Evolutionary conservation across 2,113 vertebrate genomes (phyloP), one percentile per base, ranked within the genome.

Genomic region (Hystrix cristata): DNA sequence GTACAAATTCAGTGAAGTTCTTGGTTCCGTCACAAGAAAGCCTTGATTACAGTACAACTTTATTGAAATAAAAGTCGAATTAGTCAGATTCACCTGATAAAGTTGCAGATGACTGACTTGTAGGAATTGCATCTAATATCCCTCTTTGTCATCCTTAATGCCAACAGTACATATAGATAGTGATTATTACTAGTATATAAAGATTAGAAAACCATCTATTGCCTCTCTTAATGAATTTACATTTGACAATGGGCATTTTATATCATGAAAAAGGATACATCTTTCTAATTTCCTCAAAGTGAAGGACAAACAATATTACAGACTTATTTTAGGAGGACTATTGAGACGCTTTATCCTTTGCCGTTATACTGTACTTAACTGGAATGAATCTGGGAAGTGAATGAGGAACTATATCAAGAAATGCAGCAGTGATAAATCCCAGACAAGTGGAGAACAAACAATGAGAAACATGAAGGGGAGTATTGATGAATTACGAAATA

Each of bases 221-320:
- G 5, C 53, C 21, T 97, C 48, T 97, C 55, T 81, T 53, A 85
- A 74, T 82, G 93, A 91, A 43, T 94, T 91, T 92, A 55, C 29
- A 48, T 76, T 78, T 92, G 80, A 92, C 65, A 62, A 85, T 11
- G 18, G 64, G 25, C 43, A 81, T 95, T 95, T 97, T 81, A 71
- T 87, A 65, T 60, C 18, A 91, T 57, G 34, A 62, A 60, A 94
- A 85, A 87, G 86, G 34, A 69, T 38, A 88, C 0, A 23, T 18
- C 55, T 9, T 78, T 27, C 55, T 91, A 48, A 90, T 91, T 48
- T 88, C 34, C 34, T 80, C 57, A 15, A 93, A 57, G 31, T 72
- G n/a, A 80, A 43, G 23, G 34, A 91, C 7, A 76, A 64, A 53
- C 18, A 92, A 51, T 57, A 25, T 76, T 74, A 53, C 18, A 59